Evolutionary conservation across 2,888 invertebrate species (phyloP).

Genomic region (Ceraclea dissimilis): DNA sequence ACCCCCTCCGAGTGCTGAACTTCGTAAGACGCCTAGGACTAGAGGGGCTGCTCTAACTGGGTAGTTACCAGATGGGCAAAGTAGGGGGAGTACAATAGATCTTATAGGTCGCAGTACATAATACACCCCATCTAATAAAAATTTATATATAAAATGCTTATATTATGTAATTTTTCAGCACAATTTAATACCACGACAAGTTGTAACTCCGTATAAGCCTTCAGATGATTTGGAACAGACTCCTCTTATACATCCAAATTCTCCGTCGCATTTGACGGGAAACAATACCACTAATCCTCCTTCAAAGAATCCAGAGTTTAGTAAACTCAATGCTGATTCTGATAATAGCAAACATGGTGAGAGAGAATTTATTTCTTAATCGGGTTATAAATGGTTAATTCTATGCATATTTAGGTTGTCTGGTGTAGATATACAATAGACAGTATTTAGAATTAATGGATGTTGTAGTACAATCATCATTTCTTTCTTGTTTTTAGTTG

Average conservation of each 20-base stretch:
- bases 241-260: constrained; percentile 53
- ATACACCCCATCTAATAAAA: no score
- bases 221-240: constrained; percentile 73
- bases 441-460: no score
- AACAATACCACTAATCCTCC: constrained; percentile 26
- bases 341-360: neutral
- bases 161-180: constrained; percentile 53
- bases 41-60: no score
- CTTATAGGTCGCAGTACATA: no score
- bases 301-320: neutral
- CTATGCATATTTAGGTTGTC: neutral
- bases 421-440: no score
- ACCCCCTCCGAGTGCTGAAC: no score
- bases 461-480: no score
- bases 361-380: neutral
- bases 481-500: neutral
- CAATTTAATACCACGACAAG: constrained; percentile 76
- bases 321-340: neutral
- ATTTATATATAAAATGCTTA: no score
- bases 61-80: no score
- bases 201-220: constrained; percentile 83
- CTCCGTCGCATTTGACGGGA: constrained; percentile 40
- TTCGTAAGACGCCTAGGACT: no score
- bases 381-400: neutral
- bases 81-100: no score